Percentiles rank a stretch among this genome's conserved stretches.
phyloP scores from a whole-genome alignment of 2,797 vertebrate genomes.

The Onychomys leucogaster region DNA sequence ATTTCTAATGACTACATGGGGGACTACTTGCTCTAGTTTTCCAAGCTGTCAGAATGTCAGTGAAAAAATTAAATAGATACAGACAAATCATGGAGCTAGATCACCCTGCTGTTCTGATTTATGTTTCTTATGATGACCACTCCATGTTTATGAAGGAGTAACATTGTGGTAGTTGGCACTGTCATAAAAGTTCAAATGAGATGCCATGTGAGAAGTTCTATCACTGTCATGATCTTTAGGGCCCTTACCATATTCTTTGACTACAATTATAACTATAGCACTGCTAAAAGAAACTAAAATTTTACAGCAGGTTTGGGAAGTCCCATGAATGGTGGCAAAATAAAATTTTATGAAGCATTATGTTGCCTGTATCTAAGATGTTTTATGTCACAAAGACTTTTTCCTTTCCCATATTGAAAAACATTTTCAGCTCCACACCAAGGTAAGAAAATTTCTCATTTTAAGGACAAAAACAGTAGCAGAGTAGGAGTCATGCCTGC shows the following conservation, averaged over 20 bases:
- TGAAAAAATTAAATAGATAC: neutral
- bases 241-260: neutral
- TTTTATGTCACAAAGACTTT: slow-evolving; percentile 9
- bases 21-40: neutral
- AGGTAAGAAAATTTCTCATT: neutral
- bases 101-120: neutral
- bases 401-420: neutral
- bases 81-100: neutral
- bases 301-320: neutral
- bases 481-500: neutral
- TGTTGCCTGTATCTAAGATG: neutral
- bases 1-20: neutral
- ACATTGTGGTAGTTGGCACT: neutral
- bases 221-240: neutral
- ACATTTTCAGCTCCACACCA: neutral
- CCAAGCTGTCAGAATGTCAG: neutral
- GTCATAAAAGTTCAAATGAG: neutral
- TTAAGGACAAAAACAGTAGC: neutral
- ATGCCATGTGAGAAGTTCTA: neutral
- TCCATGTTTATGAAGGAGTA: neutral
- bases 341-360: neutral
- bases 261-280: neutral
- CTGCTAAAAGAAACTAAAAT: neutral
- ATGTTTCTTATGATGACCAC: neutral
- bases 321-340: neutral